A percentile compares a stretch with the other conserved stretches of the same genome.
These are phyloP conservation scores for Sesamia nonagrioides DNA, from an alignment of 1,140 invertebrate genomes.

Conservation along the genomic window DNA sequence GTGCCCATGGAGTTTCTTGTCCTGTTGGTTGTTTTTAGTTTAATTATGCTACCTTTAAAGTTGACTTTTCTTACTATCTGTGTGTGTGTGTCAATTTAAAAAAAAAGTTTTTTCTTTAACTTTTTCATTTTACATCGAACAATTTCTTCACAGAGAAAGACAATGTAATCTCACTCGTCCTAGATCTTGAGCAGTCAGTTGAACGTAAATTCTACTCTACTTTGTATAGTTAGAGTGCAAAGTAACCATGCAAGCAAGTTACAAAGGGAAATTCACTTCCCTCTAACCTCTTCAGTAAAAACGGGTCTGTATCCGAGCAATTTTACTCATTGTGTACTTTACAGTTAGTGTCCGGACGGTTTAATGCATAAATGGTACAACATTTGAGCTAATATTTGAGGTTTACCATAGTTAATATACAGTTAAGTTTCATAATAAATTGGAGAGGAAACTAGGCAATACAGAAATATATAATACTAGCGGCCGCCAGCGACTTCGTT, in stretches of 20 bases:
- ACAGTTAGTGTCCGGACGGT: neutral
- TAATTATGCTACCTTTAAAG: no score
- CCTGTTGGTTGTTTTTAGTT: no score
- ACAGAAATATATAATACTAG: no score
- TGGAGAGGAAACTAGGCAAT: no score
- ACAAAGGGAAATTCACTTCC: constrained; percentile 28
- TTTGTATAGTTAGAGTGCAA: constrained; percentile 1
- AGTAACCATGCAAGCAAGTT: constrained; percentile 33
- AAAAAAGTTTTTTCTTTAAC: no score
- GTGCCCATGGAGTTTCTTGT: no score
- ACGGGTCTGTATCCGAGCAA: constrained; percentile 7
- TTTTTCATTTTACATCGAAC: no score
- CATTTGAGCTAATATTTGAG: neutral
- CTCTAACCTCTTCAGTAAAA: constrained; percentile 33
- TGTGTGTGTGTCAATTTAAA: no score
- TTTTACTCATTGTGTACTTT: constrained; percentile 18
- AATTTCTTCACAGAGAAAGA: neutral
- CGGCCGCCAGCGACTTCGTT: no score
- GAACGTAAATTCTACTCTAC: constrained; percentile 13
- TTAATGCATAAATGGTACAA: neutral
- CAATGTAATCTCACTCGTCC: neutral
- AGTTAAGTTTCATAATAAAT: no score
- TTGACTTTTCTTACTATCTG: no score
- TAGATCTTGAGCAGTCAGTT: constrained; percentile 5
- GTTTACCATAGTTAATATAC: neutral